Percentiles rank a stretch among this genome's conserved stretches.
Conservation (phyloP, 1,140 invertebrate genomes). For the Wasmannia auropunctata region DNA sequence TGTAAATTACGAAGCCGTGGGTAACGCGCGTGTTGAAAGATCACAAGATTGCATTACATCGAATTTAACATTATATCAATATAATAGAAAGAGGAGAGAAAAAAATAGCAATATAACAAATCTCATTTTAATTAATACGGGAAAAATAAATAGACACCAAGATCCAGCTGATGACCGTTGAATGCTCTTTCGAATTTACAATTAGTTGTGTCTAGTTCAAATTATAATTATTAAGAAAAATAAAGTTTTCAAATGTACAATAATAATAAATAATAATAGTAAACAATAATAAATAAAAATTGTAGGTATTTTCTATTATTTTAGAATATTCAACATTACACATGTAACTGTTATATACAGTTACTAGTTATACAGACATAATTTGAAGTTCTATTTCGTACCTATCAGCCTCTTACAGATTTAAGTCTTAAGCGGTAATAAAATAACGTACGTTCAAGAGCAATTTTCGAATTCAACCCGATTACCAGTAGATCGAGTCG, state of each 20-base stretch:
- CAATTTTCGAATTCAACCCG: conserved; percentile 7
- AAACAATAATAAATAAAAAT: neutral
- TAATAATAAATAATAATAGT: neutral
- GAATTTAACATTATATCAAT: neutral
- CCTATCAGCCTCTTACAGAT: neutral
- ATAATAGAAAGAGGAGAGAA: neutral
- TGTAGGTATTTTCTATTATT: neutral
- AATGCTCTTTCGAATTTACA: too few relatives aligned
- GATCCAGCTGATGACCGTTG: too few relatives aligned
- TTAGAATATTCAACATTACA: neutral
- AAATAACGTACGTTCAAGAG: neutral
- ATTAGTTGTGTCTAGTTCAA: too few relatives aligned
- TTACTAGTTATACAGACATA: neutral
- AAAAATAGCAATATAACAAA: neutral
- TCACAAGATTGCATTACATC: conserved; percentile 1
- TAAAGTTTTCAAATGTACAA: neutral
- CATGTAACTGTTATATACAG: neutral
- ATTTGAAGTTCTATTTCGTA: neutral
- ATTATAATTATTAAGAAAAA: neutral
- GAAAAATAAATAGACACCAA: too few relatives aligned
- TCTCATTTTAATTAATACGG: neutral
- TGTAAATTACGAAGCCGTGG: conserved; percentile 5
- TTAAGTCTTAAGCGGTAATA: neutral
- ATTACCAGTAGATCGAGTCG: neutral
- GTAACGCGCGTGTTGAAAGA: conserved; percentile 21